A percentile compares a stretch with the other conserved stretches of the same genome.
Conservation (phyloP, 1,140 invertebrate genomes). For the Aphelinus atriplicis region DNA sequence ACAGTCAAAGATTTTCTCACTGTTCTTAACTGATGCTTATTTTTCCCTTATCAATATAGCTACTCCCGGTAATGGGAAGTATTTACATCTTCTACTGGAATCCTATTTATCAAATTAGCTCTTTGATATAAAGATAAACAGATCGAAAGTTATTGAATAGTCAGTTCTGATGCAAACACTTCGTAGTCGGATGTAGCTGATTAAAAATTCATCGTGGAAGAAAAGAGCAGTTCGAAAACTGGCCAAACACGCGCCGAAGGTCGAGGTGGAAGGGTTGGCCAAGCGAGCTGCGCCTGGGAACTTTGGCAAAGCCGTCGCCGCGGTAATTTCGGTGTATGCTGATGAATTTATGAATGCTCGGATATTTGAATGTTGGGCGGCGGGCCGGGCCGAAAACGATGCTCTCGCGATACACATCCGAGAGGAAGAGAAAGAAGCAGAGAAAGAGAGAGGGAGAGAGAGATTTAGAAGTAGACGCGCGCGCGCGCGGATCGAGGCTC, state of each 20-base stretch:
- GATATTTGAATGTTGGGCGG: conserved; percentile 59
- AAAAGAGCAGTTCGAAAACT: too few species aligned
- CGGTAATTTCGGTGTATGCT: conserved; percentile 53
- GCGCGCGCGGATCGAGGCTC: not conserved
- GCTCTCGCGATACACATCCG: conserved; percentile 41
- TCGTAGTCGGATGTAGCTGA: too few species aligned
- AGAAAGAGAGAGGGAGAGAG: not conserved
- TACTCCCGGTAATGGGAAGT: too few species aligned
- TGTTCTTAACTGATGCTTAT: too few species aligned
- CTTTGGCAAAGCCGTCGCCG: conserved; percentile 22
- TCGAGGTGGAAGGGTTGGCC: not conserved
- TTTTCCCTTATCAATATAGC: too few species aligned
- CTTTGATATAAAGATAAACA: too few species aligned
- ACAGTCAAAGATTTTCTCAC: too few species aligned
- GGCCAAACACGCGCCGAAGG: not conserved
- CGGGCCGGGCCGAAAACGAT: conserved; percentile 48
- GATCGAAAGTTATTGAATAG: too few species aligned
- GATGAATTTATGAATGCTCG: conserved; percentile 60
- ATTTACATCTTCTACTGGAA: too few species aligned
- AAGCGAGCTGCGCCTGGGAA: not conserved
- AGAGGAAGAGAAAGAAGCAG: conserved; percentile 19
- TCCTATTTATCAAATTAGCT: too few species aligned
- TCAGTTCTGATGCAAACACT: too few species aligned
- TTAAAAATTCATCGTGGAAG: too few species aligned
- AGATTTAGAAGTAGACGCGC: not conserved